Conservation (phyloP, 2,797 vertebrate genomes). For the Rhodeus uyekii region DNA sequence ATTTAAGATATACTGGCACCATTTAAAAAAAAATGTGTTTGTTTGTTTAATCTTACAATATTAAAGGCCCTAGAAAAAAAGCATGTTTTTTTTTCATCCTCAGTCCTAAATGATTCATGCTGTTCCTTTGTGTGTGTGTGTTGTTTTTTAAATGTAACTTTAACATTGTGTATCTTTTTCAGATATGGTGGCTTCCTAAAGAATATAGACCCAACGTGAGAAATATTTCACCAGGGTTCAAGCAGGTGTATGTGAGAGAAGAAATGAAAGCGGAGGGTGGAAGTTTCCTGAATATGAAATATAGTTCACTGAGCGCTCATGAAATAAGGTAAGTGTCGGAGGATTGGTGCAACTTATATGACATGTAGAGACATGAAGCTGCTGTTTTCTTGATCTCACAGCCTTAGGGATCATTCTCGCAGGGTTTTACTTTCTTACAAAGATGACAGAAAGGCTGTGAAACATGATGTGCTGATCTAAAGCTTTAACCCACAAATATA, state of each 20-base stretch:
- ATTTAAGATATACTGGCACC: not conserved
- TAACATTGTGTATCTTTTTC: conserved; percentile 21
- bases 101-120: not conserved
- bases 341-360: not conserved
- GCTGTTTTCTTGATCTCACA: conserved; percentile 3
- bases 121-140: not conserved
- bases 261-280: conserved; percentile 60
- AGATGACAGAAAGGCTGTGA: not conserved
- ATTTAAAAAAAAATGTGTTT: too few species aligned
- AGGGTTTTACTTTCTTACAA: not conserved
- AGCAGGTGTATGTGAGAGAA: conserved; percentile 77
- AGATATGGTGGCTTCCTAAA: conserved; percentile 90
- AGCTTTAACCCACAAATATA: not conserved
- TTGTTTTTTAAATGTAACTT: not conserved
- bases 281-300: conserved; percentile 81
- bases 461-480: not conserved
- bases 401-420: conserved; percentile 1
- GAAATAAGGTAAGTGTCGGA: conserved; percentile 79
- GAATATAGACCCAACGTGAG: conserved; percentile 74
- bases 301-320: conserved; percentile 73
- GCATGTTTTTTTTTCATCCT: not conserved
- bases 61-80: not conserved
- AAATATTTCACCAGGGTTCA: conserved; percentile 73
- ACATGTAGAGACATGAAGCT: conserved; percentile 49
- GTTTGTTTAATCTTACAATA: not conserved